Base-by-base conservation (phyloP, 2,888 invertebrate species). In the Tromatobia lineatoria region DNA sequence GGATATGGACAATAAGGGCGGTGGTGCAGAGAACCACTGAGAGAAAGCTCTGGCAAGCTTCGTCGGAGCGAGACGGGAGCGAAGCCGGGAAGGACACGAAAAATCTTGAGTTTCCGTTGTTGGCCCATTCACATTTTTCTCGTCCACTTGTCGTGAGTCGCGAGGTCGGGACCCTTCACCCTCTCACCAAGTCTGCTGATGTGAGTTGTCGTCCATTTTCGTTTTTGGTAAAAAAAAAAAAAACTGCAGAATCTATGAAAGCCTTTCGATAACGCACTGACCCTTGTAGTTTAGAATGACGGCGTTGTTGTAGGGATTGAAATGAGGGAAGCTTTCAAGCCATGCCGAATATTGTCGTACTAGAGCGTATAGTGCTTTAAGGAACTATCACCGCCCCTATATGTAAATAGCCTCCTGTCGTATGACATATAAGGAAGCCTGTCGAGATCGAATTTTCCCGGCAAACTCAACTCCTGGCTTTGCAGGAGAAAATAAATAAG, bases 401-500 rank as follows among this genome's bases (percentile, higher is more conserved):
- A n/a, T n/a, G n/a, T n/a, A n/a, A n/a, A n/a, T n/a, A n/a, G 29
- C 29, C 29, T 29, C 71, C 64, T 52, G 70, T 61, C 38, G 57
- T 78, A 79, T 82, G 82, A 85, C 82, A 82, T 82, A 85, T 85
- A 75, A 79, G 67, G 38, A 50, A 79, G 79, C 70, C 81, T 82
- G 75, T 75, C 74, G 70, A 85, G 75, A 82, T 79, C 75, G 75
- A 79, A 85, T 85, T 82, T 82, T 66, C 79, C 75, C 75, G 78
- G 78, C 82, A 85, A 71, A 82, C 79, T 52, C 78, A 50, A 78
- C 79, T 81, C 78, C 59, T 76, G 86, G 74, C 80, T 89, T 64
- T 82, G 80, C 75, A 82, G 85, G 74, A 78, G 80, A 85, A 87
- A 88, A 88, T 88, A 88, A 89, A 89, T 89, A 90, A 90, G 89